phyloP scores from a whole-genome alignment of 2,888 invertebrate species.

The Prenolepis imparis region DNA sequence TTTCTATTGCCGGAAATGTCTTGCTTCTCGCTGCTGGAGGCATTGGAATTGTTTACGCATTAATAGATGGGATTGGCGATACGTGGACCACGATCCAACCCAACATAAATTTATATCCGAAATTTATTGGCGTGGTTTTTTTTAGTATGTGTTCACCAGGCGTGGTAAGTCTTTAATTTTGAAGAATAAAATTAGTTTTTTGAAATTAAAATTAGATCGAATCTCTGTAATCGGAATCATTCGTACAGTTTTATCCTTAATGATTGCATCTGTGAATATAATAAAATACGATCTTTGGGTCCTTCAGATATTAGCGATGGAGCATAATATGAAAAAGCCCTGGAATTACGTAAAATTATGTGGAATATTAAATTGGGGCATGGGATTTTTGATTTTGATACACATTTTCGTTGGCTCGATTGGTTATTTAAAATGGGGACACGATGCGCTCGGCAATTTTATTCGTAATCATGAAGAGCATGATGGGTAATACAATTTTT shows the following conservation, averaged over 20 bases:
- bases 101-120: constrained; percentile 71
- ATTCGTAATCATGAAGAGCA: constrained; percentile 73
- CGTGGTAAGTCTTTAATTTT: constrained; percentile 65
- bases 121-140: constrained; percentile 76
- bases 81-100: constrained; percentile 68
- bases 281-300: background rate
- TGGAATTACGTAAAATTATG: constrained; percentile 72
- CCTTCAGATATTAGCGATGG: constrained; percentile 73
- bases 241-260: background rate
- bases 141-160: constrained; percentile 78
- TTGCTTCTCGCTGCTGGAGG: constrained; percentile 66
- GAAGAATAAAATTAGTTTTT: background rate
- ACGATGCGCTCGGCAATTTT: constrained; percentile 73
- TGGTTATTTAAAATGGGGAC: constrained; percentile 77
- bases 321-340: constrained; percentile 76
- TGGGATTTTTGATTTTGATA: constrained; percentile 69
- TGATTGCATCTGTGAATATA: background rate
- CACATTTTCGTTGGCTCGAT: constrained; percentile 71
- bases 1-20: constrained; percentile 74
- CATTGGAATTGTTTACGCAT: constrained; percentile 72
- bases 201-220: background rate
- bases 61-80: constrained; percentile 71
- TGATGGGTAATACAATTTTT: constrained; percentile 63
- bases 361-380: constrained; percentile 77
- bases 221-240: background rate